A percentile compares a stretch with the other conserved stretches of the same genome.
Conservation (phyloP, 2,888 invertebrate genomes). For the Uropetala carovei region DNA sequence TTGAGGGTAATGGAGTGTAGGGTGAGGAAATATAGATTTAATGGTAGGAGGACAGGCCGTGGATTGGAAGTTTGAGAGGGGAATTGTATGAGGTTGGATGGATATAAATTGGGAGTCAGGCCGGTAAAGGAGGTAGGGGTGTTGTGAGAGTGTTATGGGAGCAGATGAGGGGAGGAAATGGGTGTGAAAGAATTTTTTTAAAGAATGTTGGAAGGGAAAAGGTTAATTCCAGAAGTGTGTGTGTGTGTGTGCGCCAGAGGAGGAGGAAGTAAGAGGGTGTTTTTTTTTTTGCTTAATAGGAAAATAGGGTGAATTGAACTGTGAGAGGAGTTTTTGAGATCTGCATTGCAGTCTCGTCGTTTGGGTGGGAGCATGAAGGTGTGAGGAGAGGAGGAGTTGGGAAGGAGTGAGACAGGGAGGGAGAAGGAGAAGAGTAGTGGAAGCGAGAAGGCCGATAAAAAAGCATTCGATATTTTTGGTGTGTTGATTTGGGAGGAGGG, state of each 20-base stretch:
- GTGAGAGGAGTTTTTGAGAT: constrained; percentile 44
- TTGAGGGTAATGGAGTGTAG: neutral
- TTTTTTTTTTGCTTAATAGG: neutral
- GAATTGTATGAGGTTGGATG: no score
- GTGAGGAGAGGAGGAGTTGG: neutral
- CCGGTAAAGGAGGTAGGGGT: neutral
- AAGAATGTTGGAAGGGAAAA: neutral
- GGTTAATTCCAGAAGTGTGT: neutral
- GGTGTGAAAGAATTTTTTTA: neutral
- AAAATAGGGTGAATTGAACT: constrained; percentile 22
- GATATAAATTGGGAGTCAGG: neutral
- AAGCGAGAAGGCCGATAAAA: constrained; percentile 37
- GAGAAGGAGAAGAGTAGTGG: constrained; percentile 4
- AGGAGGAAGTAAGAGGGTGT: neutral
- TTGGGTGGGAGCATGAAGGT: neutral
- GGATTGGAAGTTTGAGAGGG: no score
- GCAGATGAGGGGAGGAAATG: neutral
- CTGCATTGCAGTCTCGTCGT: constrained; percentile 58
- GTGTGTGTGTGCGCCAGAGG: neutral
- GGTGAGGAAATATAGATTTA: neutral
- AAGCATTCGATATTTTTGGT: constrained; percentile 23
- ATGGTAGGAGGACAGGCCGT: no score
- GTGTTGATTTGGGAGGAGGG: constrained; percentile 43
- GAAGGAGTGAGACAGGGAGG: neutral
- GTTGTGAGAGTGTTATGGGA: neutral